Conservation (phyloP, 2,797 vertebrate species). For the Mormyrus hasselquistii region DNA sequence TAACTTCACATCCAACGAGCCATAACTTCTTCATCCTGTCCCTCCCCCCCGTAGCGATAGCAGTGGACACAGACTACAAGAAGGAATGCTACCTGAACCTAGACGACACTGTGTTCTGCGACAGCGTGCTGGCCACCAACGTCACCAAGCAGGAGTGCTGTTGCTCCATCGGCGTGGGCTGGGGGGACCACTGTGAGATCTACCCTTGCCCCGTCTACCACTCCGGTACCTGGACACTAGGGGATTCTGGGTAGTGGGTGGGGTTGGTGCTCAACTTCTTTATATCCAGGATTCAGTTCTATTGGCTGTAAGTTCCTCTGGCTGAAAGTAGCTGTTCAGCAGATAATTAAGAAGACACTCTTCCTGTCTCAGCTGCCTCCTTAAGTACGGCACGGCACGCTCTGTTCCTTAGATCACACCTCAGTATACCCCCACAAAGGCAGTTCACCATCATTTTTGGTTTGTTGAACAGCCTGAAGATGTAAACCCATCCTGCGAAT, state of each 20-base stretch:
- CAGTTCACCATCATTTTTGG: not conserved
- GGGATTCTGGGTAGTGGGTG: not conserved
- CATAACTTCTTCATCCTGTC: not conserved
- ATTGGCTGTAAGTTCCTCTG: not conserved
- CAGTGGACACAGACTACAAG: slow-evolving; percentile 63
- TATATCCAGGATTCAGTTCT: not conserved
- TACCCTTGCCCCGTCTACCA: slow-evolving; percentile 83
- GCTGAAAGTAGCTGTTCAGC: not conserved
- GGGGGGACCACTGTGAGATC: slow-evolving; percentile 91
- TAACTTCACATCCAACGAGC: not conserved
- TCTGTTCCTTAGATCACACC: not conserved
- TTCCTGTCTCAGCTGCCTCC: not conserved
- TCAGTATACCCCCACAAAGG: not conserved
- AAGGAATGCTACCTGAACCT: slow-evolving; percentile 90
- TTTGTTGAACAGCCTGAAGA: not conserved
- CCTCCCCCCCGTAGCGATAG: slow-evolving; percentile 43
- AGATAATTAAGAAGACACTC: not conserved
- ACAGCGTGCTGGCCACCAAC: slow-evolving; percentile 86
- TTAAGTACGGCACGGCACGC: not conserved
- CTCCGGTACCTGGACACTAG: slow-evolving; percentile 58
- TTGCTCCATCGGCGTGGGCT: slow-evolving; percentile 85
- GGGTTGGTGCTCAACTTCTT: not conserved
- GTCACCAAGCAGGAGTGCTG: slow-evolving; percentile 88
- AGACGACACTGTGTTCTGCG: slow-evolving; percentile 87
- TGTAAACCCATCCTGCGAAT: not conserved